Percentiles rank a stretch among this genome's conserved stretches.
Conservation (phyloP, 2,888 invertebrate genomes). For the Nomada ferruginata region DNA sequence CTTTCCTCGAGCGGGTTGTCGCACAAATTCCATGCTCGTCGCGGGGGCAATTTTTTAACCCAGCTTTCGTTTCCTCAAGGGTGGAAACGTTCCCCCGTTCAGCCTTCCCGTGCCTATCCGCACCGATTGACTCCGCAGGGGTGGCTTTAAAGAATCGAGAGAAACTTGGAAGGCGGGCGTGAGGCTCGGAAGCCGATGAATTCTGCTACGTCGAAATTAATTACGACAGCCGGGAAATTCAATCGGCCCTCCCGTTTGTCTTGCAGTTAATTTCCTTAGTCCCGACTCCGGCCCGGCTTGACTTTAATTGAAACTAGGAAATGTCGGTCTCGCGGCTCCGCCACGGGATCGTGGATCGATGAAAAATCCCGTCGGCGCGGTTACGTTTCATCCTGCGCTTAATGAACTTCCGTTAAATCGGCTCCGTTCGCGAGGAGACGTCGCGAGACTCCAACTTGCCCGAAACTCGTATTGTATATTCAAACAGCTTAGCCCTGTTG, state of each 20-base stretch:
- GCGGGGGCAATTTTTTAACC: too few species aligned
- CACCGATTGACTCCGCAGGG: slow-evolving; percentile 5
- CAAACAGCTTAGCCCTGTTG: slow-evolving; percentile 45
- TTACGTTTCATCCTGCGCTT: slow-evolving; percentile 20
- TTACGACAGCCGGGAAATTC: slow-evolving; percentile 66
- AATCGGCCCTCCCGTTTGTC: slow-evolving; percentile 61
- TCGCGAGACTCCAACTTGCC: slow-evolving; percentile 9
- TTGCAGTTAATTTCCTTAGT: slow-evolving; percentile 61
- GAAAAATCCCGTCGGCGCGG: slow-evolving; percentile 39
- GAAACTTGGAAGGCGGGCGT: too few species aligned
- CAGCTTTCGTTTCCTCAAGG: too few species aligned
- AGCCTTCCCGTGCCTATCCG: neutral
- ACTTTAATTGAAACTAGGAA: slow-evolving; percentile 62
- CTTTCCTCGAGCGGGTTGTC: too few species aligned
- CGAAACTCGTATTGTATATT: slow-evolving; percentile 47
- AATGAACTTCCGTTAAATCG: slow-evolving; percentile 38
- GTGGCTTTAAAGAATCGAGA: neutral
- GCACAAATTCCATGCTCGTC: too few species aligned
- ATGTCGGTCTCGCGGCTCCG: slow-evolving; percentile 23
- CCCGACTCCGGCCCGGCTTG: slow-evolving; percentile 38
- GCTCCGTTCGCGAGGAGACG: slow-evolving; percentile 6
- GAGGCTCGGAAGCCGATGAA: neutral
- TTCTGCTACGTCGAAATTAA: slow-evolving; percentile 64
- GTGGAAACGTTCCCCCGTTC: too few species aligned
- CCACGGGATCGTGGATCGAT: slow-evolving; percentile 6